Percentiles rank a stretch among this genome's conserved stretches.
These are phyloP conservation scores for Muscicapa striata DNA, from an alignment of 2,797 vertebrate genomes.

Conservation along the genomic window DNA sequence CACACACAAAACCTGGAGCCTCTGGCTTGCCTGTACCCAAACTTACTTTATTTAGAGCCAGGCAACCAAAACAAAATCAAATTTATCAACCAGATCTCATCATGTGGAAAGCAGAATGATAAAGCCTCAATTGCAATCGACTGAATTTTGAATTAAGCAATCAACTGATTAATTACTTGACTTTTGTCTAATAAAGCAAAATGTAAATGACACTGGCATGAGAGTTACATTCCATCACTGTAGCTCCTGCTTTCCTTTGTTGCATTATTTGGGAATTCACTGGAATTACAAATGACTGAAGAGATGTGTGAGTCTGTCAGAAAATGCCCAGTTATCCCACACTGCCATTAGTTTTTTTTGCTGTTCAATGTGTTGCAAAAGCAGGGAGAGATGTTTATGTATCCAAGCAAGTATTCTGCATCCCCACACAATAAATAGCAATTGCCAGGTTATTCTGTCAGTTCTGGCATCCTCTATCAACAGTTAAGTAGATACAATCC, in stretches of 20 bases:
- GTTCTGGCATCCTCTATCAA: not conserved
- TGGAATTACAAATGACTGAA: not conserved
- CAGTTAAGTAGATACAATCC: not conserved
- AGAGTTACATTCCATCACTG: not conserved
- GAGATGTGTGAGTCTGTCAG: not conserved
- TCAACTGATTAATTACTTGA: constrained; percentile 68
- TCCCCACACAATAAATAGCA: not conserved
- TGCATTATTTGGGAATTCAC: not conserved
- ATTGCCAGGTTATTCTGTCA: not conserved
- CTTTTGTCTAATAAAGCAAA: constrained; percentile 69
- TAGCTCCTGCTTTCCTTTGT: not conserved
- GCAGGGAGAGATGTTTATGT: not conserved
- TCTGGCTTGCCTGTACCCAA: not conserved
- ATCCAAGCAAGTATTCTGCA: not conserved
- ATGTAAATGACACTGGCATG: constrained; percentile 18
- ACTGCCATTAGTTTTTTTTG: not conserved
- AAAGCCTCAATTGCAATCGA: constrained; percentile 24
- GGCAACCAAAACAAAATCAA: constrained; percentile 2
- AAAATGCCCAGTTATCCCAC: not conserved
- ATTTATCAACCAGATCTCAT: constrained; percentile 32
- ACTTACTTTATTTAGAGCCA: not conserved
- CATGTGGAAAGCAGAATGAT: constrained; percentile 40
- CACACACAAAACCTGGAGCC: not conserved
- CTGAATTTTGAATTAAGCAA: constrained; percentile 55
- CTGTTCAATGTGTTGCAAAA: not conserved